Conservation (phyloP, 2,113 vertebrate species). For the Prinia subflava region DNA sequence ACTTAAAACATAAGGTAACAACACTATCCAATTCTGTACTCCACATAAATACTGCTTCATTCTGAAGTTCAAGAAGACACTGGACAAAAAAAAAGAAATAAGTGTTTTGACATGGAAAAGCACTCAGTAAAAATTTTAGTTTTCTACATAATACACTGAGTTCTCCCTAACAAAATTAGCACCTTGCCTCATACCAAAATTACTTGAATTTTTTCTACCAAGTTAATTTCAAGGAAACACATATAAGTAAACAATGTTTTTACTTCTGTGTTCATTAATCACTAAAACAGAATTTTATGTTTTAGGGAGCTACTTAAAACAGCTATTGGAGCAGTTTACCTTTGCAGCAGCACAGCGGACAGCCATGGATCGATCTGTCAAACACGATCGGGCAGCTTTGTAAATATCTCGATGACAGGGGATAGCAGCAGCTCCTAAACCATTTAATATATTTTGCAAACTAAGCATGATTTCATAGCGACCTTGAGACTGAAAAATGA, state of each 20-base stretch:
- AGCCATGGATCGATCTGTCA: conserved; percentile 91
- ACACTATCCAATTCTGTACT: conserved; percentile 89
- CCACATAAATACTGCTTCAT: conserved; percentile 90
- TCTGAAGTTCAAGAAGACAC: conserved; percentile 93
- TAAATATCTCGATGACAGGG: conserved; percentile 91
- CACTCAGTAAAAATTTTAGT: not conserved
- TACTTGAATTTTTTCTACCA: not conserved
- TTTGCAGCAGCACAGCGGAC: conserved; percentile 93
- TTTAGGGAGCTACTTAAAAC: not conserved
- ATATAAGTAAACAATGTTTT: not conserved
- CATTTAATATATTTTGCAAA: conserved; percentile 85
- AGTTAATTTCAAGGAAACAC: not conserved
- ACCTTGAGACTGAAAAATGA: conserved; percentile 86
- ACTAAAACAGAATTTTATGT: not conserved
- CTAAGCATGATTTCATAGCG: conserved; percentile 92
- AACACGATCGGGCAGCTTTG: conserved; percentile 85
- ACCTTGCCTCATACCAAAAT: not conserved
- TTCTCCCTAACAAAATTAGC: not conserved
- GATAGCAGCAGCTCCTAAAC: conserved; percentile 79
- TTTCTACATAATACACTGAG: not conserved
- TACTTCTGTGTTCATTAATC: not conserved
- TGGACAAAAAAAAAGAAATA: conserved; percentile 49
- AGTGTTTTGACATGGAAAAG: not conserved
- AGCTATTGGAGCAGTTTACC: conserved; percentile 69
- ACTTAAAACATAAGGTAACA: conserved; percentile 89